Evolutionary conservation across 2,113 vertebrate species (phyloP).

Genomic region (Malaclemys terrapin): DNA sequence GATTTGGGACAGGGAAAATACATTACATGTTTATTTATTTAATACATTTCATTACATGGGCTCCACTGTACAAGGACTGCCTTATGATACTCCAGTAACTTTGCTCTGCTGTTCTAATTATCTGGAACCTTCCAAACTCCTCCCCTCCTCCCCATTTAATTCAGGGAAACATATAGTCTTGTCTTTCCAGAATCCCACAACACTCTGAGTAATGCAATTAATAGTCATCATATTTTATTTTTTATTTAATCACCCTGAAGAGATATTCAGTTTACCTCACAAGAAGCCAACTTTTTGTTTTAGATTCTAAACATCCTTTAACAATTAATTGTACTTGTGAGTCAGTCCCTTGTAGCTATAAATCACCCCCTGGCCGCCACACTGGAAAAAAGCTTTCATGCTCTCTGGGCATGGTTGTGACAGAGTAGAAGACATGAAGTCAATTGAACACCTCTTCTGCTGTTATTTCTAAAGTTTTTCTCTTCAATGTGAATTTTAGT

Average conservation of each 20-base stretch:
- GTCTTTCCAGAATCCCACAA: background rate
- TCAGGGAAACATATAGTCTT: background rate
- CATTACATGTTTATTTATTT: background rate
- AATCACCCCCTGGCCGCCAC: background rate
- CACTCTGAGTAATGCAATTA: background rate
- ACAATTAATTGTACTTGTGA: background rate
- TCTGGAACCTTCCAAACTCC: background rate
- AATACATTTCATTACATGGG: background rate
- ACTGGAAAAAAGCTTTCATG: background rate
- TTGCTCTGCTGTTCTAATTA: background rate
- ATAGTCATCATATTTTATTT: background rate
- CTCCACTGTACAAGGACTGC: background rate
- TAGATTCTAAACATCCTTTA: background rate
- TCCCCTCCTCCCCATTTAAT: background rate
- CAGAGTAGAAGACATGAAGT: background rate
- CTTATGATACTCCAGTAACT: background rate
- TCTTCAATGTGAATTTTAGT: background rate
- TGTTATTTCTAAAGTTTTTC: background rate
- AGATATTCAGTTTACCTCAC: constrained; percentile 9
- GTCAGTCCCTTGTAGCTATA: background rate
- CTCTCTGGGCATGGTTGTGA: background rate
- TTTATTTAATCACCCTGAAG: background rate
- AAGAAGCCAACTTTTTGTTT: background rate
- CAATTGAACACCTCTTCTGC: background rate
- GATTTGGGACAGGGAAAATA: background rate